Percentiles rank a stretch among this genome's conserved stretches.
Conservation (phyloP, 2,888 invertebrate genomes). For the Metalampra italica region DNA sequence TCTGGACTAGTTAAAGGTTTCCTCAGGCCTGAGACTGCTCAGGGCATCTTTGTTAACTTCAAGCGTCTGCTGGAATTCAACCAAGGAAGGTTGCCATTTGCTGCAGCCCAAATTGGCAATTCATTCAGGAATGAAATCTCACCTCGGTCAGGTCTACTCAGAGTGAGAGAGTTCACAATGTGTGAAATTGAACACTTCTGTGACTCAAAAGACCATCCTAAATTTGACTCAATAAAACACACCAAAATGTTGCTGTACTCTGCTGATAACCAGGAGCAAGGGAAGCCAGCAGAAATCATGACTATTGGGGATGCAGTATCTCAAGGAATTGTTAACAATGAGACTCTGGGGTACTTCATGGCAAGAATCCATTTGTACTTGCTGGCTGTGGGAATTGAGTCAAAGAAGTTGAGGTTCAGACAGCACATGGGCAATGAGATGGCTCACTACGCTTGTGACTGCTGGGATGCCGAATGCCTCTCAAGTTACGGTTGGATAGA, state of each 20-base stretch:
- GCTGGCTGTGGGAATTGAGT: conserved; percentile 91
- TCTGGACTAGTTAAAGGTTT: conserved; percentile 96
- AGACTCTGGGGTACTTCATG: conserved; percentile 99
- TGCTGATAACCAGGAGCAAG: conserved; percentile 98
- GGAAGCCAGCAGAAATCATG: conserved; percentile 87
- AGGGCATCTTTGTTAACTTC: conserved; percentile 99
- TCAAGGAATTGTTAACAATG: conserved; percentile 93
- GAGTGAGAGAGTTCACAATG: conserved; percentile 99
- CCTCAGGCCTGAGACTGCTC: conserved; percentile 98
- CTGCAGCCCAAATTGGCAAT: conserved; percentile 99
- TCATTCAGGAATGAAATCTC: conserved; percentile 99
- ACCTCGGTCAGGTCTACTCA: conserved; percentile 95
- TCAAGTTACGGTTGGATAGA: conserved; percentile 99
- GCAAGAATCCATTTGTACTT: conserved; percentile 95
- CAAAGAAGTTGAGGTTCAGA: conserved; percentile 92
- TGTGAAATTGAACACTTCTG: conserved; percentile 99
- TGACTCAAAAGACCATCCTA: conserved; percentile 96
- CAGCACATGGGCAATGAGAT: conserved; percentile 99
- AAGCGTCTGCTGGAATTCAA: conserved; percentile 98
- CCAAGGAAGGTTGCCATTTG: conserved; percentile 96
- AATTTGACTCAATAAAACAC: conserved; percentile 88
- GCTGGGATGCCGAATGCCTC: conserved; percentile 99
- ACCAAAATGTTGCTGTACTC: conserved; percentile 92
- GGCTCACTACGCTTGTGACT: conserved; percentile 99
- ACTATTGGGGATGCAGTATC: conserved; percentile 94